These are phyloP conservation scores for Lacerta agilis DNA, from an alignment of 2,797 vertebrate species.

Conservation along the genomic window DNA sequence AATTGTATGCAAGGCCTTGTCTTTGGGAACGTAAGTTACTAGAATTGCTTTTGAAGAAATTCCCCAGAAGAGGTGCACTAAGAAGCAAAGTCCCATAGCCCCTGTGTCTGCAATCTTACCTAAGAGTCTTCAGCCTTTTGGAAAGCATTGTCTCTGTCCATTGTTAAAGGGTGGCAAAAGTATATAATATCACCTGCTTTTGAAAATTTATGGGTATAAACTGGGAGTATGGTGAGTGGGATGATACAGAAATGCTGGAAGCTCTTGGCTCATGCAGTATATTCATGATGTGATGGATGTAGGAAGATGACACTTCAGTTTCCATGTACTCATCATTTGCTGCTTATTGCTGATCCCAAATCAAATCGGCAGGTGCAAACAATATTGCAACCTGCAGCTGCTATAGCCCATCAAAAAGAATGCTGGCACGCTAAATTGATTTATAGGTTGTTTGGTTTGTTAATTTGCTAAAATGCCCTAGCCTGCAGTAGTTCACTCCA, in stretches of 20 bases:
- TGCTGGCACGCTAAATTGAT: neutral
- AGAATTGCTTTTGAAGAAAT: neutral
- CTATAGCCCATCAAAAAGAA: neutral
- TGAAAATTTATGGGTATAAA: neutral
- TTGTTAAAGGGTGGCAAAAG: neutral
- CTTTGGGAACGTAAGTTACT: neutral
- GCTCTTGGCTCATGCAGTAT: conserved; percentile 6
- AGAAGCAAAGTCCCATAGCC: neutral
- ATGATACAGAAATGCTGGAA: conserved; percentile 13
- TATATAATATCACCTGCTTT: neutral
- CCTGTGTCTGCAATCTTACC: neutral
- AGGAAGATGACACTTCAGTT: conserved; percentile 23
- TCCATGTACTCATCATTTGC: conserved; percentile 13
- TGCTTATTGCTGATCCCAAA: neutral
- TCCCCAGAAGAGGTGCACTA: neutral
- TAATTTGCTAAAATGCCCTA: neutral
- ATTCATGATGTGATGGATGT: conserved; percentile 13
- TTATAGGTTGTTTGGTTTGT: neutral
- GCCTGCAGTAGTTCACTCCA: neutral
- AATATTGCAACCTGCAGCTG: conserved; percentile 10
- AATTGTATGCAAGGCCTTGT: neutral
- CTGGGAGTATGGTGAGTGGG: conserved; percentile 30
- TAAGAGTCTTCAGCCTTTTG: neutral
- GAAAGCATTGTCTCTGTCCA: neutral
- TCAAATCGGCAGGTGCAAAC: neutral